Percentiles rank a stretch among this genome's conserved stretches.
Conservation (phyloP, 2,113 vertebrate genomes). For the Nycticebus coucang region DNA sequence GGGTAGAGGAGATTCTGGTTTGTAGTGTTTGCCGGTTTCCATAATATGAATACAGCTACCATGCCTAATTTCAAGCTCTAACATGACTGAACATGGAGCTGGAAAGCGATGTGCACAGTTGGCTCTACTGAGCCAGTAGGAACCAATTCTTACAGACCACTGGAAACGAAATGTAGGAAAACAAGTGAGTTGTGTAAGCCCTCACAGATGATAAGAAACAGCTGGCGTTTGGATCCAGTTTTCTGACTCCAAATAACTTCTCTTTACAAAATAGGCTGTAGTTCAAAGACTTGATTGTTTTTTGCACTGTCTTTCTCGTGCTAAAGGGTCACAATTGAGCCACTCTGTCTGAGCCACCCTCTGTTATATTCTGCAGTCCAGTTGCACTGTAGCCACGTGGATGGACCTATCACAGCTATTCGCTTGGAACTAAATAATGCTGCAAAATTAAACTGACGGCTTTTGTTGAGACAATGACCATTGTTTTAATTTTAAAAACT, state of each 20-base stretch:
- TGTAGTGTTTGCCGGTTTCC: neutral
- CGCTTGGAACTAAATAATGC: neutral
- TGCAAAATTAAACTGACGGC: neutral
- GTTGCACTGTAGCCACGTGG: neutral
- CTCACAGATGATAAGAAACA: neutral
- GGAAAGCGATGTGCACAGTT: neutral
- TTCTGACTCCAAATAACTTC: constrained; percentile 35
- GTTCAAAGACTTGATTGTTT: constrained; percentile 41
- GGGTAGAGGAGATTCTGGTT: rapidly evolving
- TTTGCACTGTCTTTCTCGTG: neutral
- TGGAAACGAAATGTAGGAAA: constrained; percentile 41
- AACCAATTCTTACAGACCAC: neutral
- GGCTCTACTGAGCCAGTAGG: neutral
- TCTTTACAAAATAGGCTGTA: constrained; percentile 28
- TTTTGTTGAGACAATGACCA: neutral
- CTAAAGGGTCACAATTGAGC: constrained; percentile 23
- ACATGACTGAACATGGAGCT: neutral
- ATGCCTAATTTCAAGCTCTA: neutral
- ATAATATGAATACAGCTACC: neutral
- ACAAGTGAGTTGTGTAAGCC: neutral
- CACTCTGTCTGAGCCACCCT: neutral
- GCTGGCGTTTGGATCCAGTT: neutral
- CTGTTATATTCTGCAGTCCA: neutral
- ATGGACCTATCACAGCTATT: neutral
- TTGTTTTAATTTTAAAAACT: neutral